phyloP scores from a whole-genome alignment of 2,113 vertebrate species.

The Stigmatopora argus region DNA sequence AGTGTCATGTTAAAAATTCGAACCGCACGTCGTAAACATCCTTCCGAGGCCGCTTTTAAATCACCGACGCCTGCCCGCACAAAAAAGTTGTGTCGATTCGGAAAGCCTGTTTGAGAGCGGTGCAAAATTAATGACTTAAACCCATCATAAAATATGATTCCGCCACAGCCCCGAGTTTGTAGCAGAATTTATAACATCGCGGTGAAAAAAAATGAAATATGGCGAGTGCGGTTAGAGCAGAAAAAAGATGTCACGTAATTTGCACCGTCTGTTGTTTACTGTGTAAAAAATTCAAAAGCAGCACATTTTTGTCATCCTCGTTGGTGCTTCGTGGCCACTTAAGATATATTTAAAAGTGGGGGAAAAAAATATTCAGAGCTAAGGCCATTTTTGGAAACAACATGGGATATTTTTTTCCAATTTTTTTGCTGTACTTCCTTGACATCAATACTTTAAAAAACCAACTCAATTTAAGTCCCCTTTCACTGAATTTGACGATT shows the following conservation, averaged over 20 bases:
- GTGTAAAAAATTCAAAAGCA: constrained; percentile 24
- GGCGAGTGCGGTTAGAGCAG: background rate
- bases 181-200: constrained; percentile 13
- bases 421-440: too few relatives aligned
- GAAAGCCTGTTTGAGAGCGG: constrained; percentile 17
- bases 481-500: too few relatives aligned
- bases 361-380: background rate
- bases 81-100: constrained; percentile 9
- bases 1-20: background rate
- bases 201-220: constrained; percentile 12
- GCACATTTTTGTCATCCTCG: background rate
- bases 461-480: too few relatives aligned
- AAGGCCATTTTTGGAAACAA: too few relatives aligned
- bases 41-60: constrained; percentile 4
- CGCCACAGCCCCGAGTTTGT: constrained; percentile 8
- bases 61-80: constrained; percentile 8
- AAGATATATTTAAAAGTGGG: background rate
- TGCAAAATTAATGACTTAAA: constrained; percentile 28
- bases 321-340: background rate
- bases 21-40: constrained; percentile 7
- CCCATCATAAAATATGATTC: constrained; percentile 16
- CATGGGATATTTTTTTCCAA: too few relatives aligned
- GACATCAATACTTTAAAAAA: too few relatives aligned
- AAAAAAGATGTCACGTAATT: constrained; percentile 25
- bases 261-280: constrained; percentile 14